These are phyloP conservation scores for Cactoblastis cactorum DNA, from an alignment of 2,888 invertebrate species.

Conservation along the genomic window DNA sequence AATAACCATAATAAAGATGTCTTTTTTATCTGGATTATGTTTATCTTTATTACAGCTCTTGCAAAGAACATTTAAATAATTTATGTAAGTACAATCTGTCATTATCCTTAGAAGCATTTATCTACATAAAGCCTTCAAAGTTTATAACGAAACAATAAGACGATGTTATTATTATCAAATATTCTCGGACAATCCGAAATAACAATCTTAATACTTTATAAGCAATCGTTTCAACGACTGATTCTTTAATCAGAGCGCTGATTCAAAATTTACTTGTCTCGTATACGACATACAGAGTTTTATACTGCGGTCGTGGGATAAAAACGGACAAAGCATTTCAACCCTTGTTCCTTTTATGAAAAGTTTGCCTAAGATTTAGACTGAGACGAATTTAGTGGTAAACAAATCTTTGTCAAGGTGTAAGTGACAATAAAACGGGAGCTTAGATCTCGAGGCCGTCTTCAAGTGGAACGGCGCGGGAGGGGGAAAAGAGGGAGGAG, in stretches of 20 bases:
- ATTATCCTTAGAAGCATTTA: slow-evolving; percentile 16
- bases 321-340: slow-evolving; percentile 24
- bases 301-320: slow-evolving; percentile 23
- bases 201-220: slow-evolving; percentile 65
- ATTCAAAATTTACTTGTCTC: slow-evolving; percentile 67
- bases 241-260: slow-evolving; percentile 66
- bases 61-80: background rate
- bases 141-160: slow-evolving; percentile 42
- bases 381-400: slow-evolving; percentile 39
- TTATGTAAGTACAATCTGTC: background rate
- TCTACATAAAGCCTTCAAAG: slow-evolving; percentile 30
- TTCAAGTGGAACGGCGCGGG: slow-evolving; percentile 62
- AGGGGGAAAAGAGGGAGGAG: slow-evolving; percentile 42
- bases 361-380: slow-evolving; percentile 33
- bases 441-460: slow-evolving; percentile 75
- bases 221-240: slow-evolving; percentile 68
- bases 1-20: no score
- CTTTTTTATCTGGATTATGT: background rate
- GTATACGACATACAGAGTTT: slow-evolving; percentile 38
- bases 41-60: background rate
- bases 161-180: slow-evolving; percentile 49
- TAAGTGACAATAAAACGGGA: slow-evolving; percentile 78
- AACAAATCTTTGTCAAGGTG: slow-evolving; percentile 67
- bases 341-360: slow-evolving; percentile 28
- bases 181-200: slow-evolving; percentile 58